Conservation (phyloP, 1,140 invertebrate species). For the Apis dorsata region DNA sequence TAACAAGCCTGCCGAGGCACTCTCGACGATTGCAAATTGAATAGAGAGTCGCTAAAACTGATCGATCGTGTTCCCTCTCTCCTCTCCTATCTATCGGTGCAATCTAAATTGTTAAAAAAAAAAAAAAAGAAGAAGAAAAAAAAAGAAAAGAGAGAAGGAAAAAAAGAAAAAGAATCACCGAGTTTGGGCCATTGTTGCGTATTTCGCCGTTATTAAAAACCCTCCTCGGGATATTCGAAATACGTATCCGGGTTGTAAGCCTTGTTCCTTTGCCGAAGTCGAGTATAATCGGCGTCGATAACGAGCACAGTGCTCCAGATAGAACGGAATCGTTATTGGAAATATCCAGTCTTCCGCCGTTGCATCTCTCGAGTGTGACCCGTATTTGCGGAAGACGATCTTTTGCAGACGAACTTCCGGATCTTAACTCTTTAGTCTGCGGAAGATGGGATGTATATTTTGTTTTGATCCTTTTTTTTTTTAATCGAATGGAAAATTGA, state of each 20-base stretch:
- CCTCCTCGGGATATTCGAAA: neutral
- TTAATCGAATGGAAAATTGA: neutral
- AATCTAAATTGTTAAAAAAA: neutral
- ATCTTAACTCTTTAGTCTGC: neutral
- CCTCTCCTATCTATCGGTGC: neutral
- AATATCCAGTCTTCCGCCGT: constrained; percentile 1
- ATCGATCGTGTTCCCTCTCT: neutral
- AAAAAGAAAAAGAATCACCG: neutral
- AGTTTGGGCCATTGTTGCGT: neutral
- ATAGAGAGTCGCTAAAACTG: neutral
- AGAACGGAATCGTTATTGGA: constrained; percentile 25
- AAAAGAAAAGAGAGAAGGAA: neutral
- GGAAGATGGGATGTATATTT: neutral
- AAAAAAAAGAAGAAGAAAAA: neutral
- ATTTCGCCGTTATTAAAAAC: constrained; percentile 33
- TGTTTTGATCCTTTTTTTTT: neutral
- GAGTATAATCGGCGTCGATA: constrained; percentile 31
- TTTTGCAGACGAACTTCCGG: neutral
- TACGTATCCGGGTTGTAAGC: constrained; percentile 4
- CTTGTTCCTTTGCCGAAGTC: constrained; percentile 18
- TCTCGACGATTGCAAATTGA: neutral
- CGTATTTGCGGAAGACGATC: constrained; percentile 7
- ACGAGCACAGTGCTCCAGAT: constrained; percentile 31
- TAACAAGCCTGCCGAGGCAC: neutral
- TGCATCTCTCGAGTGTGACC: constrained; percentile 6